A percentile compares a stretch with the other conserved stretches of the same genome.
Evolutionary conservation across 2,888 invertebrate species (phyloP).

Genomic region (Cerceris rybyensis): DNA sequence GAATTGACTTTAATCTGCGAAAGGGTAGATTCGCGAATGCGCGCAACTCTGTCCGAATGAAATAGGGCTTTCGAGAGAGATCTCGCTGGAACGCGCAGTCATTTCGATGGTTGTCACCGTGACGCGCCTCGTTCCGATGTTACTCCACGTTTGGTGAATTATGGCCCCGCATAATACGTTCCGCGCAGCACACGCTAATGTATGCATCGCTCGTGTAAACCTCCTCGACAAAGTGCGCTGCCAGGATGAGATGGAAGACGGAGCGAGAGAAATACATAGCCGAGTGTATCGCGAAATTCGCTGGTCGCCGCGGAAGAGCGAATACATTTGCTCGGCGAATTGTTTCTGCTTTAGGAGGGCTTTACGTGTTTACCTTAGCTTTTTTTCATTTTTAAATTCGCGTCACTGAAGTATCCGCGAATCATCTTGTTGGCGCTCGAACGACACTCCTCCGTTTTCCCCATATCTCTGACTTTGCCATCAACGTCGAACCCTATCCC

Average conservation of each 20-base stretch:
- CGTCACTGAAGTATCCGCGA: too few species aligned
- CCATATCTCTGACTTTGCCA: too few species aligned
- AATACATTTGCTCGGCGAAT: too few species aligned
- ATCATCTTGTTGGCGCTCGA: too few species aligned
- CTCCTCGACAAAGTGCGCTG: conserved; percentile 2
- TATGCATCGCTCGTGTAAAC: conserved; percentile 17
- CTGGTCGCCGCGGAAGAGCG: too few species aligned
- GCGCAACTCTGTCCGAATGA: conserved; percentile 1
- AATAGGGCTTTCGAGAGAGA: conserved; percentile 13
- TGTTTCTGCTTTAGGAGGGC: too few species aligned
- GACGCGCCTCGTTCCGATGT: conserved; percentile 28
- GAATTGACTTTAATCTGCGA: conserved; percentile 13
- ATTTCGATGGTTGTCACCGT: conserved; percentile 45
- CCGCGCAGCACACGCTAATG: conserved; percentile 23
- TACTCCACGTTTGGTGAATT: conserved; percentile 42
- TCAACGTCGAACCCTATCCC: too few species aligned
- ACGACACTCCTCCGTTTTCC: too few species aligned
- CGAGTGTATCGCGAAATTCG: not conserved
- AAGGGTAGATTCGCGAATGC: not conserved
- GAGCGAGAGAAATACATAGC: not conserved
- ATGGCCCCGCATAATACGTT: conserved; percentile 39
- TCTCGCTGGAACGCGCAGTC: conserved; percentile 17
- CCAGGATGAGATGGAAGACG: not conserved
- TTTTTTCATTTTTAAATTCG: too few species aligned
- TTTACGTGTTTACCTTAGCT: too few species aligned